Conservation (phyloP, 2,113 vertebrate species). For the Arvicanthis niloticus region DNA sequence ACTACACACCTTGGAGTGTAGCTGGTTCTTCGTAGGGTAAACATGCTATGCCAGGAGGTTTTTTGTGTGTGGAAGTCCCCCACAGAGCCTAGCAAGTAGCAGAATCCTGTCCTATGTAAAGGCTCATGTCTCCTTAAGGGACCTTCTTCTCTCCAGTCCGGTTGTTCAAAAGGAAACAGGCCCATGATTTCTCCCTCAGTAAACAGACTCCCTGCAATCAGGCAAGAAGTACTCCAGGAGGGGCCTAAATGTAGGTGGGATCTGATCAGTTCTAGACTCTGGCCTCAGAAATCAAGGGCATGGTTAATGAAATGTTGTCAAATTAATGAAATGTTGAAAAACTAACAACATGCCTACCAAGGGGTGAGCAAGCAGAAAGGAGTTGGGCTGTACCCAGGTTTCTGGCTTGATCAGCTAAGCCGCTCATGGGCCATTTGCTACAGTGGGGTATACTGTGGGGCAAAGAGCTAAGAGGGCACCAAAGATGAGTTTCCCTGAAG, state of each 20-base stretch:
- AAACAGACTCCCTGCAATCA: background rate
- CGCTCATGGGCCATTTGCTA: background rate
- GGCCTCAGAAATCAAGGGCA: background rate
- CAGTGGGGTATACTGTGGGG: background rate
- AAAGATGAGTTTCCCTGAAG: background rate
- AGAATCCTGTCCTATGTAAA: background rate
- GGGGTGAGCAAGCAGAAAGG: no score
- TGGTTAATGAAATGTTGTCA: no score
- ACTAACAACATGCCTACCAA: background rate
- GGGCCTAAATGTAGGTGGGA: background rate
- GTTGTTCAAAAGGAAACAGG: background rate
- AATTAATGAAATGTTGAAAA: background rate
- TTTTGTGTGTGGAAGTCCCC: background rate
- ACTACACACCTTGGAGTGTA: background rate
- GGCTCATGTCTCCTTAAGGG: fast-evolving
- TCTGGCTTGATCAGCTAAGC: background rate
- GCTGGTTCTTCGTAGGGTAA: no score
- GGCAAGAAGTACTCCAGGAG: background rate
- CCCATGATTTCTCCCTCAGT: background rate
- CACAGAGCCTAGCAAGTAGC: background rate
- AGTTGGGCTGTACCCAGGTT: no score
- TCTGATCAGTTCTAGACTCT: background rate
- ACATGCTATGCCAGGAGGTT: background rate
- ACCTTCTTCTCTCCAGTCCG: background rate
- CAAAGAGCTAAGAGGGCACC: background rate